Evolutionary conservation across 53 echinoderm and acorn worm species (phyloP), one percentile per base, ranked within the genome.

Genomic region (Mesocentrotus franciscanus): DNA sequence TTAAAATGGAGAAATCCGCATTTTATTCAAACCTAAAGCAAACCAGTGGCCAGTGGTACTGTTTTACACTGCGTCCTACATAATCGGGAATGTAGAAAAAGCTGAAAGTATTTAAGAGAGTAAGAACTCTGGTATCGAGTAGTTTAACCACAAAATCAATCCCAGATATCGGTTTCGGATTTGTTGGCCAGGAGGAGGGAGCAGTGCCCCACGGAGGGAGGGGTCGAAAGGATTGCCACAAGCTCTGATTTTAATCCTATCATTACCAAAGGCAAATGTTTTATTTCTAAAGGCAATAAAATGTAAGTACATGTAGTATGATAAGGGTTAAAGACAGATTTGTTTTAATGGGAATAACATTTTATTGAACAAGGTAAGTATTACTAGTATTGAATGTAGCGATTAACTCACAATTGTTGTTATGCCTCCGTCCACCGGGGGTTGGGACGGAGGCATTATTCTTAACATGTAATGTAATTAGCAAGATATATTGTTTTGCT

Each of bases 81-180:
- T 36, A 30, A 30, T 36, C 81, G 3, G 36, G 18, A 4, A 20
- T 4, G 1, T 81, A 6, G 42, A 81, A 18, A 81, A 32, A 39
- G 42, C 15, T 33, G 2, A 39, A 81, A 42, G 42, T 17, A 9
- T 36, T 18, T 17, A 81, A 81, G 81, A 36, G 18, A 81, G 11
- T 81, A 39, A 81, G 81, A 81, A 81, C 36, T 81, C 17, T 39
- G 16, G 42, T 81, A 81, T 81, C 22, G 81, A 81, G 39, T 81
- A 81, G 81, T 81, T 81, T 42, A 81, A 42, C 81, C 81, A 42
- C 33, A 42, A 81, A 81, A 81, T 81, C 81, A 36, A 81, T 81
- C 5, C 7, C 8, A 36, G 17, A 81, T 81, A 81, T 81, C 39
- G 20, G 12, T 81, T 81, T 81, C 42, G 0, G 49, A 81, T 81